A percentile compares a stretch with the other conserved stretches of the same genome.
phyloP scores from a whole-genome alignment of 1,140 invertebrate species.

The Listronotus oregonensis region DNA sequence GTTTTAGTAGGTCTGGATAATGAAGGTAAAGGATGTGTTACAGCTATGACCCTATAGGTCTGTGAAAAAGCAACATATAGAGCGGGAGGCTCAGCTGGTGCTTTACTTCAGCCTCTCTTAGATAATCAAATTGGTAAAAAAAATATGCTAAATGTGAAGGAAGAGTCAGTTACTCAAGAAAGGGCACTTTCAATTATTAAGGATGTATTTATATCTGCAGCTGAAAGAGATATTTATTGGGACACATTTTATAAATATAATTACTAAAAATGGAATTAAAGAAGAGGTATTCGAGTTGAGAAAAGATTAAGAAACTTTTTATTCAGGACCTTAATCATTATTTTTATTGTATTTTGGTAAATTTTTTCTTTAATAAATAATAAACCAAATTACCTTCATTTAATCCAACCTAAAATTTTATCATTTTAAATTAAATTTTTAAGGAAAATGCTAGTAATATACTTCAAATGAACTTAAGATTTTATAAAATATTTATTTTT shows the following conservation, averaged over 20 bases:
- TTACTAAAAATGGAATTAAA: slow-evolving; percentile 86
- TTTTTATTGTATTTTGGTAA: too few relatives aligned
- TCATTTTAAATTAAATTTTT: too few relatives aligned
- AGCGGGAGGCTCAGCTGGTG: slow-evolving; percentile 83
- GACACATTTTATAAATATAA: slow-evolving; percentile 88
- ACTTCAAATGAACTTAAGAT: too few relatives aligned
- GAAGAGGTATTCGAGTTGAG: slow-evolving; percentile 72
- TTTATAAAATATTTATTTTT: too few relatives aligned
- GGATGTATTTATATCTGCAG: slow-evolving; percentile 95
- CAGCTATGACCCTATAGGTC: slow-evolving; percentile 95
- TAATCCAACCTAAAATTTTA: too few relatives aligned
- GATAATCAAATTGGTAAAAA: slow-evolving; percentile 89
- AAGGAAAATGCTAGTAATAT: too few relatives aligned
- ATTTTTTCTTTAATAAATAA: too few relatives aligned
- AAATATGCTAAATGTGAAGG: slow-evolving; percentile 77
- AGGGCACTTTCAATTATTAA: slow-evolving; percentile 85
- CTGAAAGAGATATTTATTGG: slow-evolving; percentile 96
- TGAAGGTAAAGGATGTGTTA: slow-evolving; percentile 93
- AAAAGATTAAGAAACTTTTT: slow-evolving; percentile 69
- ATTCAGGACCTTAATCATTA: too few relatives aligned
- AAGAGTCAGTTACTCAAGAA: slow-evolving; percentile 72
- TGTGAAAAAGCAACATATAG: slow-evolving; percentile 80
- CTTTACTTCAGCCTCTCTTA: slow-evolving; percentile 81
- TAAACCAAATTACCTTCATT: too few relatives aligned
- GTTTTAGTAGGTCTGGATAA: slow-evolving; percentile 88